Evolutionary conservation across 2,888 invertebrate genomes (phyloP).

Genomic region (Unio pictorum): DNA sequence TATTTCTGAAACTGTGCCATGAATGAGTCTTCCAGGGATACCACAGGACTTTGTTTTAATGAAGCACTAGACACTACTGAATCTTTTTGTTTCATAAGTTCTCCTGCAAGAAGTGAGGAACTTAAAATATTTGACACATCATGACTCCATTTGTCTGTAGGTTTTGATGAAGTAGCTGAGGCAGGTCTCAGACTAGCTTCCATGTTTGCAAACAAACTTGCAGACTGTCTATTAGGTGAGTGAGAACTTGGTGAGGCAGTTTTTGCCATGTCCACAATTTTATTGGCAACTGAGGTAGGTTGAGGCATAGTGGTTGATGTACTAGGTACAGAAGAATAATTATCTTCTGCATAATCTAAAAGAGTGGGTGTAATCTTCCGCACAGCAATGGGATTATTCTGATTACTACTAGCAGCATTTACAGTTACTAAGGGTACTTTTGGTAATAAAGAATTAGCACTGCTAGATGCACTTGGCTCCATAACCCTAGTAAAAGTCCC

Average conservation of each 20-base stretch:
- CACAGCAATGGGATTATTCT: slow-evolving; percentile 9
- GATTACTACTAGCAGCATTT: slow-evolving; percentile 5
- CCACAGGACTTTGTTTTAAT: slow-evolving; percentile 13
- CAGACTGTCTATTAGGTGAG: slow-evolving; percentile 1
- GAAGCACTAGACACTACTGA: slow-evolving; percentile 10
- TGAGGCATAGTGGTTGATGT: neutral
- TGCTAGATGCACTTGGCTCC: slow-evolving; percentile 4
- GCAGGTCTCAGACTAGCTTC: slow-evolving; percentile 10
- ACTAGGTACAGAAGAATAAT: slow-evolving; percentile 5
- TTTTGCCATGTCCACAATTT: neutral
- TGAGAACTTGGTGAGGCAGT: slow-evolving; percentile 2
- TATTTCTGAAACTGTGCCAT: slow-evolving; percentile 47
- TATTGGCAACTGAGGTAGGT: slow-evolving; percentile 3
- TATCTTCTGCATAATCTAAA: slow-evolving; percentile 32
- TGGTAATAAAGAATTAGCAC: slow-evolving; percentile 12
- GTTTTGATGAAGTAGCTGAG: slow-evolving; percentile 15
- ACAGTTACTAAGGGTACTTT: slow-evolving; percentile 11
- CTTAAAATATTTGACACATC: slow-evolving; percentile 43
- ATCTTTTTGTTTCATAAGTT: slow-evolving; percentile 2
- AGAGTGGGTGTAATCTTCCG: slow-evolving; percentile 30
- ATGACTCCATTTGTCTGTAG: slow-evolving; percentile 38
- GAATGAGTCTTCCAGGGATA: slow-evolving; percentile 23
- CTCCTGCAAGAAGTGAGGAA: slow-evolving; percentile 25
- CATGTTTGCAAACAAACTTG: slow-evolving; percentile 2
- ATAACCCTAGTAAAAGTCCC: slow-evolving; percentile 14